These are phyloP conservation scores for Cerceris rybyensis DNA, from an alignment of 2,888 invertebrate genomes.

Conservation along the genomic window DNA sequence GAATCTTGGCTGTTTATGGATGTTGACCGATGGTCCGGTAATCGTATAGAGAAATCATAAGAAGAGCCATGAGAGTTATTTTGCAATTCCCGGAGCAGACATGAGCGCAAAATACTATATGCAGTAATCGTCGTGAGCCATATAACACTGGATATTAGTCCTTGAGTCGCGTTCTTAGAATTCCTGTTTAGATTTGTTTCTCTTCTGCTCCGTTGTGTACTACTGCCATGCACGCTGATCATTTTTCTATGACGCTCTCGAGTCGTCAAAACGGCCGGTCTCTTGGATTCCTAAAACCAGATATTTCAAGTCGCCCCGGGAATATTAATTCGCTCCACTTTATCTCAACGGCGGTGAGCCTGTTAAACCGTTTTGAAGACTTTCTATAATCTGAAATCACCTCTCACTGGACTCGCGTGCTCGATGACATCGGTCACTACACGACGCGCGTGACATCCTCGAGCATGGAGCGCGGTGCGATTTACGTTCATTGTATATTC, in stretches of 20 bases:
- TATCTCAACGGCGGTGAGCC: slow-evolving; percentile 3
- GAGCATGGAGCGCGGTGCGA: not conserved
- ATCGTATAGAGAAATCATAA: slow-evolving; percentile 9
- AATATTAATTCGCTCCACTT: slow-evolving; percentile 34
- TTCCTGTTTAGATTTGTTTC: slow-evolving; percentile 8
- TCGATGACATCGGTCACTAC: slow-evolving; percentile 27
- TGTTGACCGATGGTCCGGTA: slow-evolving; percentile 18
- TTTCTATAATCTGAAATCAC: slow-evolving; percentile 53
- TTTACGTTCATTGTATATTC: not conserved
- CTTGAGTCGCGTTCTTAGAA: slow-evolving; percentile 23
- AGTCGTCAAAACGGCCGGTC: not conserved
- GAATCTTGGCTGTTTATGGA: slow-evolving; percentile 18
- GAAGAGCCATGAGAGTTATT: slow-evolving; percentile 2
- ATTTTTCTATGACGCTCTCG: not conserved
- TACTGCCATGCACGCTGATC: not conserved
- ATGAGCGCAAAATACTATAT: slow-evolving; percentile 24
- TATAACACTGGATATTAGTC: slow-evolving; percentile 7
- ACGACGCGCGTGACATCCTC: slow-evolving; percentile 2
- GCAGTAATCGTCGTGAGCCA: slow-evolving; percentile 15
- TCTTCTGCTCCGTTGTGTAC: not conserved
- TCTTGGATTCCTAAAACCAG: slow-evolving; percentile 12
- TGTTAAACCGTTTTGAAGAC: slow-evolving; percentile 37
- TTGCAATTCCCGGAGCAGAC: slow-evolving; percentile 13
- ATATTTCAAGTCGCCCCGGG: slow-evolving; percentile 8
- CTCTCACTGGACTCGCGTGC: slow-evolving; percentile 37